phyloP scores from a whole-genome alignment of 2,113 vertebrate genomes.

The Paratilapia polleni region DNA sequence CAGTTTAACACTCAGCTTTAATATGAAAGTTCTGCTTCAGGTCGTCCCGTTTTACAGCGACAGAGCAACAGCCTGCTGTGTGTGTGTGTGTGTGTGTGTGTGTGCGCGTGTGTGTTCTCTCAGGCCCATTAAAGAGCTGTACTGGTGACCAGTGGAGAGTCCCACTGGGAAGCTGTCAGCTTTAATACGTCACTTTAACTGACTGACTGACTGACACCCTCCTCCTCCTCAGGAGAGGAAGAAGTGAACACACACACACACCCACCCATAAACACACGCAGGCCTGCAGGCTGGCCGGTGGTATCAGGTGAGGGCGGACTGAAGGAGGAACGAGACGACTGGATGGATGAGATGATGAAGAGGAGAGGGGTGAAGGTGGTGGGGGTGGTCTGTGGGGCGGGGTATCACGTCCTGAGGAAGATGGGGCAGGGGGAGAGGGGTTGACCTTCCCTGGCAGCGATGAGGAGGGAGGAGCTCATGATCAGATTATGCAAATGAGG shows the following conservation, averaged over 20 bases:
- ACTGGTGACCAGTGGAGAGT: conserved; percentile 56
- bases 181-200: conserved; percentile 43
- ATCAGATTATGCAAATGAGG: conserved; percentile 92
- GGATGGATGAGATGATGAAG: conserved; percentile 14
- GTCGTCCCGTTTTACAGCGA: not conserved
- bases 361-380: not conserved
- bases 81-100: not conserved
- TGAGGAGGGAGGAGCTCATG: conserved; percentile 82
- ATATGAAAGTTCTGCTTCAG: not conserved
- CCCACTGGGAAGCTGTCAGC: conserved; percentile 58
- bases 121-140: conserved; percentile 41
- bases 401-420: conserved; percentile 35
- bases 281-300: conserved; percentile 15
- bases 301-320: conserved; percentile 21
- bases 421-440: not conserved
- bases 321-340: not conserved
- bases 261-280: not conserved
- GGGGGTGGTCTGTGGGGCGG: not conserved
- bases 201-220: conserved; percentile 28
- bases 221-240: not conserved
- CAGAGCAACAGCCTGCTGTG: not conserved
- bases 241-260: not conserved
- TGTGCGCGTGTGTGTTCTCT: conserved; percentile 4
- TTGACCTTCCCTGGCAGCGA: conserved; percentile 35
- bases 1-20: not conserved